phyloP scores from a whole-genome alignment of 2,113 vertebrate genomes.

The Cnemophilus loriae region DNA sequence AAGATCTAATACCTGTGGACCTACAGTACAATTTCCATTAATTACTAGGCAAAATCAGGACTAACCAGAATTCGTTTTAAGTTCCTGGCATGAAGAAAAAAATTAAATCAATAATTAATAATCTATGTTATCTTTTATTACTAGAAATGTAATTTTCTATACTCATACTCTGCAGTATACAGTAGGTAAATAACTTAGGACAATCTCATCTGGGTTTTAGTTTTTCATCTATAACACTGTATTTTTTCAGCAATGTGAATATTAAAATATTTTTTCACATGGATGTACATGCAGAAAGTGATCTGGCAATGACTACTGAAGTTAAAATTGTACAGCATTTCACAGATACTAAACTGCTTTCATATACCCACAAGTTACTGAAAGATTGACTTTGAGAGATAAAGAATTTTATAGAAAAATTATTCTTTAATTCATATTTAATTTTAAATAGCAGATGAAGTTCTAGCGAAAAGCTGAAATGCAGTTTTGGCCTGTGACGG shows the following conservation, averaged over 20 bases:
- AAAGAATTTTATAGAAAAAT: not conserved
- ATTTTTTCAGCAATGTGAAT: not conserved
- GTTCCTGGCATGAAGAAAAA: not conserved
- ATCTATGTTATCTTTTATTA: not conserved
- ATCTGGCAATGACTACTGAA: not conserved
- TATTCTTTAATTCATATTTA: not conserved
- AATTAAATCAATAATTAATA: not conserved
- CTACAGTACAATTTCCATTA: not conserved
- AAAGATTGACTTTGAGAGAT: not conserved
- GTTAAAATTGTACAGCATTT: not conserved
- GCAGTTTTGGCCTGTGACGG: not conserved
- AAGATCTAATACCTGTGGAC: not conserved
- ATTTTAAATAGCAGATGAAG: not conserved
- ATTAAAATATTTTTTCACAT: not conserved
- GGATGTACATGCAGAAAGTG: not conserved
- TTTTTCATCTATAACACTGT: not conserved
- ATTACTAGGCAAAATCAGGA: not conserved
- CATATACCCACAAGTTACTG: not conserved
- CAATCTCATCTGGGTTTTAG: not conserved
- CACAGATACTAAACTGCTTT: not conserved
- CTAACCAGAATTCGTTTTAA: not conserved
- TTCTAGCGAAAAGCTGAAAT: not conserved
- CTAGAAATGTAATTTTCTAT: not conserved
- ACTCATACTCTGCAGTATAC: not conserved
- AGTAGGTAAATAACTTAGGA: not conserved